Conservation (phyloP, 2,113 vertebrate species). For the Chaetura pelagica region DNA sequence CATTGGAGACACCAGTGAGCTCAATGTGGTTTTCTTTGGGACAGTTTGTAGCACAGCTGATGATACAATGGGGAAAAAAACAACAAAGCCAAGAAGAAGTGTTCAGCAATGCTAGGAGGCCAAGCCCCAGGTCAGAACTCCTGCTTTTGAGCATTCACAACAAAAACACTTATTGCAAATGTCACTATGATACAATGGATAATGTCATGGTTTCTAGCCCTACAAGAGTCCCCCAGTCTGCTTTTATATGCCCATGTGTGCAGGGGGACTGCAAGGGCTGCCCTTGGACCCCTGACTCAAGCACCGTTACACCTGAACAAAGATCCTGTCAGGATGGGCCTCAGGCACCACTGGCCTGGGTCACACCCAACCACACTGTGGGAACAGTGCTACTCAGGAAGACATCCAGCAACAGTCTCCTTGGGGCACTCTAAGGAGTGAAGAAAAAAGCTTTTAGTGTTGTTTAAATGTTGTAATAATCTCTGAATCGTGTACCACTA, state of each 20-base stretch:
- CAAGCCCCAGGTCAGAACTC: background rate
- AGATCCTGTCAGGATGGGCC: rapidly evolving
- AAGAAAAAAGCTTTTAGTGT: background rate
- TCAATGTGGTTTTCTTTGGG: background rate
- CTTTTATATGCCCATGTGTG: rapidly evolving
- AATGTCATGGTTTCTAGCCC: background rate
- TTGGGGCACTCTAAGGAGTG: background rate
- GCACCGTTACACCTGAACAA: rapidly evolving
- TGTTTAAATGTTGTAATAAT: background rate
- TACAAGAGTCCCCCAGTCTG: background rate
- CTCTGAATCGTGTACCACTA: background rate
- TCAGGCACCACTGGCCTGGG: rapidly evolving
- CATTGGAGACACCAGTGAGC: background rate
- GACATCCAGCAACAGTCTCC: background rate
- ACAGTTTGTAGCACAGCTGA: background rate
- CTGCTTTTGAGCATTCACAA: background rate
- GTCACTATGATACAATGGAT: background rate
- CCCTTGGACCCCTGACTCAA: rapidly evolving
- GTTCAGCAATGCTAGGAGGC: background rate
- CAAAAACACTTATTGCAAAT: background rate
- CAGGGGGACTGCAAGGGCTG: background rate
- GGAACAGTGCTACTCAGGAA: background rate
- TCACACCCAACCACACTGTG: too few relatives aligned
- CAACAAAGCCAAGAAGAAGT: background rate
- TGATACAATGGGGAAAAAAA: background rate